phyloP scores from a whole-genome alignment of 2,113 vertebrate genomes.

The Corythaixoides concolor region DNA sequence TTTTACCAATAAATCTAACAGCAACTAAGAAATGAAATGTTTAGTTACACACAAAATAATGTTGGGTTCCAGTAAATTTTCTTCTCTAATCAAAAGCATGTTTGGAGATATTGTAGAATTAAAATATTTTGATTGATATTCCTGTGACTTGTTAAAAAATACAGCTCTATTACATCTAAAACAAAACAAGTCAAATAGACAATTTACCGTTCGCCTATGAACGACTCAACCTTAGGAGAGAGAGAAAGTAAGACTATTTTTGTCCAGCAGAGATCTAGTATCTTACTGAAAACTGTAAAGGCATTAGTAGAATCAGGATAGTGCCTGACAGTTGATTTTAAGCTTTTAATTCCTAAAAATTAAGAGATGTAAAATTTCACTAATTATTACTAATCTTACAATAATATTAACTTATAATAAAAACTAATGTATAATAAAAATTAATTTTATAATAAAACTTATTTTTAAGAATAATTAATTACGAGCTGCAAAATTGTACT shows the following conservation, averaged over 20 bases:
- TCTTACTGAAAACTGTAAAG: not conserved
- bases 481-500: not conserved
- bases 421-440: too few species aligned
- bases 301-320: not conserved
- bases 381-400: too few species aligned
- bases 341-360: not conserved
- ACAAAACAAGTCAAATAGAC: not conserved
- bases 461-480: too few species aligned
- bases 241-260: not conserved
- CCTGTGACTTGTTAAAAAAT: not conserved
- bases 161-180: not conserved
- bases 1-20: not conserved
- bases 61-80: not conserved
- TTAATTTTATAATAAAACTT: too few species aligned
- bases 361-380: too few species aligned
- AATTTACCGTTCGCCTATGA: not conserved
- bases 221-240: not conserved
- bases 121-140: not conserved
- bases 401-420: too few species aligned
- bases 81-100: not conserved
- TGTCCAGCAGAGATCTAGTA: not conserved
- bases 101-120: not conserved
- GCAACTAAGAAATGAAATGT: not conserved
- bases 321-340: not conserved
- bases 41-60: not conserved